Percentiles rank a stretch among this genome's conserved stretches.
Conservation (phyloP, 30 jellyfish, hydroid and myxozoan species). For the Aurelia aurita region DNA sequence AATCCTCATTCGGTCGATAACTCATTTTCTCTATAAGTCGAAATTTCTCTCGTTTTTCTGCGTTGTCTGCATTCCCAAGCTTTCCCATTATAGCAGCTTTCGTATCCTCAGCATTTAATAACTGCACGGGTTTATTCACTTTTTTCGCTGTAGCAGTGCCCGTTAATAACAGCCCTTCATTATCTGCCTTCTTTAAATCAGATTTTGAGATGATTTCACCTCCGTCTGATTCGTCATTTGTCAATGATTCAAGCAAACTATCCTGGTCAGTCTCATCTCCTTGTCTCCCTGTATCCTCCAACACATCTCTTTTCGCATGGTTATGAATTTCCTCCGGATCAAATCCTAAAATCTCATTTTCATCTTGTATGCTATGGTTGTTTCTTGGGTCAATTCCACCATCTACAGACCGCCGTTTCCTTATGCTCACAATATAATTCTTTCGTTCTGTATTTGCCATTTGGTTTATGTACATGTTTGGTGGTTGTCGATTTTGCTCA, state of each 20-base stretch:
- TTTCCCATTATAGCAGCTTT: too few relatives aligned
- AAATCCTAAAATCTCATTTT: too few relatives aligned
- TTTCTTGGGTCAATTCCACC: constrained; percentile 2
- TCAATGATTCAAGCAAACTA: constrained; percentile 54
- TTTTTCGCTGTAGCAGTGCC: constrained; percentile 41
- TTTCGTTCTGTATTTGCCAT: constrained; percentile 2
- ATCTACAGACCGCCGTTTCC: constrained; percentile 23
- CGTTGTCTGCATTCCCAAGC: not conserved
- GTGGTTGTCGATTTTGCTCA: constrained; percentile 9
- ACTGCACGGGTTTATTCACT: not conserved
- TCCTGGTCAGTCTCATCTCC: constrained; percentile 57
- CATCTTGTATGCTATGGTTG: not conserved
- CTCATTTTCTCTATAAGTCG: constrained; percentile 58
- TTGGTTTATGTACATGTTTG: not conserved
- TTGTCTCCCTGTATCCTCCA: constrained; percentile 15
- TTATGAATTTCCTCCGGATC: too few relatives aligned
- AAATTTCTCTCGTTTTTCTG: not conserved
- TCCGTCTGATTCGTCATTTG: constrained; percentile 69
- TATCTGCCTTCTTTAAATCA: not conserved
- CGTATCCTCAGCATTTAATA: not conserved
- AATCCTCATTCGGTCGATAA: constrained; percentile 61
- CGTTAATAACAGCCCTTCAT: not conserved
- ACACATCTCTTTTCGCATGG: constrained; percentile 42
- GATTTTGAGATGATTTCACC: constrained; percentile 30
- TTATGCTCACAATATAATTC: constrained; percentile 68